Evolutionary conservation across 2,888 invertebrate genomes (phyloP).

Genomic region (Physocephala rufipes): DNA sequence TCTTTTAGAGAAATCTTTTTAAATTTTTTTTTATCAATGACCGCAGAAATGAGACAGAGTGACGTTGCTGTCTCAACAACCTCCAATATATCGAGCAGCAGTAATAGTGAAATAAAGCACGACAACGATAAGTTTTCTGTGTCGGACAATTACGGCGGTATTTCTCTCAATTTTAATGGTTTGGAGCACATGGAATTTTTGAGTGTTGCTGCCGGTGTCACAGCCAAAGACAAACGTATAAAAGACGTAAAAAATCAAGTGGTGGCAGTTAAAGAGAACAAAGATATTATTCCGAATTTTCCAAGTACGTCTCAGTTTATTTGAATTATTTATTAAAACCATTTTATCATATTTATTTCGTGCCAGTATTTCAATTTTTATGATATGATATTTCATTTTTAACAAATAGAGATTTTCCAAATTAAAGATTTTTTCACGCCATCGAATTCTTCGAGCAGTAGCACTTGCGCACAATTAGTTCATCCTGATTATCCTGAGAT

Average conservation of each 20-base stretch:
- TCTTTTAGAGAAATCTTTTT: constrained; percentile 54
- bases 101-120: constrained; percentile 50
- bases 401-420: constrained; percentile 55
- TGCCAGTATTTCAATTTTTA: background rate
- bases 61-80: constrained; percentile 45
- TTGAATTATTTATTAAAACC: background rate
- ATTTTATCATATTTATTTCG: background rate
- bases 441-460: constrained; percentile 49
- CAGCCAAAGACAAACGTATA: constrained; percentile 88
- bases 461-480: constrained; percentile 65
- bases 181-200: constrained; percentile 68
- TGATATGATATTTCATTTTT: constrained; percentile 17
- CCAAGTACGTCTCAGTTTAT: constrained; percentile 49
- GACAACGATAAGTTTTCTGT: constrained; percentile 47
- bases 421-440: constrained; percentile 59
- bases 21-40: constrained; percentile 47
- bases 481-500: constrained; percentile 66
- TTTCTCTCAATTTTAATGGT: constrained; percentile 56
- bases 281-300: constrained; percentile 56
- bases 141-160: constrained; percentile 49
- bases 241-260: constrained; percentile 81
- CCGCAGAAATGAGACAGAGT: constrained; percentile 54
- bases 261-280: constrained; percentile 57
- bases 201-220: constrained; percentile 86
- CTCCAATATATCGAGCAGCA: constrained; percentile 48